Percentiles rank a stretch among this genome's conserved stretches.
These are phyloP conservation scores for Crypturellus undulatus DNA, from an alignment of 2,113 vertebrate genomes.

Conservation along the genomic window DNA sequence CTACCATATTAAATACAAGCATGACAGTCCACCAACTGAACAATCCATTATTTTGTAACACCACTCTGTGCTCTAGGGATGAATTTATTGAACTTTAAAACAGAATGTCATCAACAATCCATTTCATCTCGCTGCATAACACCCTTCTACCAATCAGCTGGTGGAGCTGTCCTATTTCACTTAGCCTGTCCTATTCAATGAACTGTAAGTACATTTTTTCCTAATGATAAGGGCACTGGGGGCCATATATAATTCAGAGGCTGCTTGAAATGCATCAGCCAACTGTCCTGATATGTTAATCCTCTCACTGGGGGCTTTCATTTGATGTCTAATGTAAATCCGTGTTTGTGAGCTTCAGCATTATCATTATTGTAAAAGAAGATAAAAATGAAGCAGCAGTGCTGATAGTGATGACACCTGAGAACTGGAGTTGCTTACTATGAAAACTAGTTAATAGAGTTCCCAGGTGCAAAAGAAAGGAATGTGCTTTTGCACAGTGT, in stretches of 20 bases:
- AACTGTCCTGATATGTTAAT: constrained; percentile 59
- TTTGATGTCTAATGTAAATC: constrained; percentile 59
- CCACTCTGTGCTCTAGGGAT: constrained; percentile 11
- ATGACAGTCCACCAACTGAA: background rate
- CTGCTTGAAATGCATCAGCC: constrained; percentile 63
- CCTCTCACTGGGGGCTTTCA: constrained; percentile 30
- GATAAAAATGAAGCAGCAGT: constrained; percentile 19
- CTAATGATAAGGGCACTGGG: constrained; percentile 45
- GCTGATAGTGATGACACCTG: background rate
- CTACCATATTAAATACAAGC: constrained; percentile 45
- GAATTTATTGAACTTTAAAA: constrained; percentile 66
- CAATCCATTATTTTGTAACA: constrained; percentile 54
- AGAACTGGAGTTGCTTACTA: background rate
- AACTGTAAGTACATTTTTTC: constrained; percentile 58
- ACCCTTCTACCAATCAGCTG: constrained; percentile 45
- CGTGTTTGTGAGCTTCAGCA: constrained; percentile 35
- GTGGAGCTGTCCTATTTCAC: constrained; percentile 20
- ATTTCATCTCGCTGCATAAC: constrained; percentile 51
- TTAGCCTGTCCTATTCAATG: constrained; percentile 59
- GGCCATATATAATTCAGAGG: constrained; percentile 68
- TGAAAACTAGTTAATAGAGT: background rate
- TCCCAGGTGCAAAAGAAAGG: background rate
- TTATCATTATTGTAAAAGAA: constrained; percentile 24
- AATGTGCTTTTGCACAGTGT: background rate
- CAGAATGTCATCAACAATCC: constrained; percentile 58